Conservation (phyloP, 2,797 vertebrate genomes). For the Pseudochirops cupreus region DNA sequence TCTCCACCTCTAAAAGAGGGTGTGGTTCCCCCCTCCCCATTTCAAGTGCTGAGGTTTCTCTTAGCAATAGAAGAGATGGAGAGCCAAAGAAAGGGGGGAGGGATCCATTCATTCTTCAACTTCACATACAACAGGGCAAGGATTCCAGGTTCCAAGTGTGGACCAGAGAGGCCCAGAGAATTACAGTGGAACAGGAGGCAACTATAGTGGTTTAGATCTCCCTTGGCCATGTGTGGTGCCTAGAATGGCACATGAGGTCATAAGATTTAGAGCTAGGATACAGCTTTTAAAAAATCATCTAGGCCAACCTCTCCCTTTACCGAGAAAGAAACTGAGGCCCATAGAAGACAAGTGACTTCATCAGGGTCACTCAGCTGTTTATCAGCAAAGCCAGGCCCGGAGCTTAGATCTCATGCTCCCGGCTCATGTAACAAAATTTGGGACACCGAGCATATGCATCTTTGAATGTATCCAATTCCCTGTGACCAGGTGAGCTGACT, state of each 20-base stretch:
- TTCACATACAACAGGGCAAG: not conserved
- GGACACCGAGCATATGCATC: no score
- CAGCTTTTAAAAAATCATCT: not conserved
- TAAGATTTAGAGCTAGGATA: not conserved
- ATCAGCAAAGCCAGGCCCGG: not conserved
- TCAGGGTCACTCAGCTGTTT: not conserved
- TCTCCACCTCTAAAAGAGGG: not conserved
- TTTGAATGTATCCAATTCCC: no score
- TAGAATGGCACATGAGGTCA: not conserved
- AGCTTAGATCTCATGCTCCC: not conserved
- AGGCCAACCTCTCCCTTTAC: not conserved
- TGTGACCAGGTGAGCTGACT: no score
- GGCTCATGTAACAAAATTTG: not conserved
- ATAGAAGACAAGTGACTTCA: not conserved
- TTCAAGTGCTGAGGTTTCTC: not conserved
- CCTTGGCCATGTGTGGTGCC: not conserved
- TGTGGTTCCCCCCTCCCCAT: not conserved
- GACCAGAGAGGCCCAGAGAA: not conserved
- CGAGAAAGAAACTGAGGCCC: not conserved
- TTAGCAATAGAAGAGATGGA: not conserved
- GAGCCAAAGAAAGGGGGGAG: not conserved
- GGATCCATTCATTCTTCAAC: not conserved
- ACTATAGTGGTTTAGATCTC: not conserved
- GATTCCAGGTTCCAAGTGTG: not conserved
- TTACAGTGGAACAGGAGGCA: not conserved